phyloP scores from a whole-genome alignment of 2,113 vertebrate species.

The Murina feae region DNA sequence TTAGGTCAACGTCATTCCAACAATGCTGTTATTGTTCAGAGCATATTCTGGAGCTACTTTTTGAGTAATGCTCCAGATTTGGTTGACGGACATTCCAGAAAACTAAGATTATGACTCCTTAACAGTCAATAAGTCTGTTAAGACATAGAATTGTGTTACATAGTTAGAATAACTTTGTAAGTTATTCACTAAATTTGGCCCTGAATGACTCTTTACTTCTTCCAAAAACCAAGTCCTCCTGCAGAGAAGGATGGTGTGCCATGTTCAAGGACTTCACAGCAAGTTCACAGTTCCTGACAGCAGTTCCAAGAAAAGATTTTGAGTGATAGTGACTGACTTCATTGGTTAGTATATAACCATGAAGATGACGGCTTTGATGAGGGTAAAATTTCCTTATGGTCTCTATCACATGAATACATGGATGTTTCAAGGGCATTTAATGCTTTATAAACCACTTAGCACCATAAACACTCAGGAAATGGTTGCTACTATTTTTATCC shows the following conservation, averaged over 20 bases:
- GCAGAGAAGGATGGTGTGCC: not conserved
- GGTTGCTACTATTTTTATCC: not conserved
- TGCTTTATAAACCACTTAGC: not conserved
- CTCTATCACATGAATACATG: not conserved
- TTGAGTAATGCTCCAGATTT: not conserved
- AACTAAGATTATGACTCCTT: not conserved
- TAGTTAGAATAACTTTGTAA: conserved; percentile 1
- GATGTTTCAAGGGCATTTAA: not conserved
- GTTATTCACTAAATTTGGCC: not conserved
- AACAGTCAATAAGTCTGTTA: not conserved
- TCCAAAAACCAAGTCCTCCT: not conserved
- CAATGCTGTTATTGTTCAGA: not conserved
- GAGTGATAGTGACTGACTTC: not conserved
- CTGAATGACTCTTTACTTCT: not conserved
- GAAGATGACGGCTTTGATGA: not conserved
- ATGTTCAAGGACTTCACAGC: not conserved
- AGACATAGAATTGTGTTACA: not conserved
- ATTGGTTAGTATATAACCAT: not conserved
- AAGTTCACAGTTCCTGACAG: not conserved
- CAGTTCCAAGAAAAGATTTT: conserved; percentile 21
- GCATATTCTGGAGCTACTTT: not conserved
- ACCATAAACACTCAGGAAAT: not conserved
- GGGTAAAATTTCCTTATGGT: not conserved
- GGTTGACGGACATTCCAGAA: not conserved
- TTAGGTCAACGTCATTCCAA: not conserved